These are phyloP conservation scores for Cerastoderma edule DNA, from an alignment of 2,888 invertebrate species.

Conservation along the genomic window DNA sequence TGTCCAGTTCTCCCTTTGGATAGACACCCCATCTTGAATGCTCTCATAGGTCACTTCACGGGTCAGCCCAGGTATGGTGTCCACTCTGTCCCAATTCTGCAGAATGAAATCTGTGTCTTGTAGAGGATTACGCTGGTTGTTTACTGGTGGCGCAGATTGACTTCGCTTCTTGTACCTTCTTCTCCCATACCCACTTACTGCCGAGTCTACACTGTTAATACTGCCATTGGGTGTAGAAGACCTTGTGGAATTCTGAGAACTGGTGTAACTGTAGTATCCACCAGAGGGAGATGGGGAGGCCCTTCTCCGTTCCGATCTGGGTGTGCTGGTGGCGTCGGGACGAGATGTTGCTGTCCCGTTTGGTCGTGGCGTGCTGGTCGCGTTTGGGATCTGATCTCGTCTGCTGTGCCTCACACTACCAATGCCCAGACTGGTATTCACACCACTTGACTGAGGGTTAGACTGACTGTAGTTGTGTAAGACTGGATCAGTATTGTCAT, in stretches of 20 bases:
- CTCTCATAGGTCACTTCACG: slow-evolving; percentile 26
- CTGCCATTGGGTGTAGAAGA: slow-evolving; percentile 45
- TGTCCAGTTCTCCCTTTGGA: slow-evolving; percentile 57
- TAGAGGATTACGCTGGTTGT: slow-evolving; percentile 52
- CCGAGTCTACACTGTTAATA: slow-evolving; percentile 59
- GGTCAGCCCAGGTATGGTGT: slow-evolving; percentile 52
- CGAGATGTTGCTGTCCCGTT: slow-evolving; percentile 34
- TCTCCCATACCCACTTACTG: slow-evolving; percentile 37
- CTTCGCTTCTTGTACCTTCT: slow-evolving; percentile 65
- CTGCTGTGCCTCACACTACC: slow-evolving; percentile 28
- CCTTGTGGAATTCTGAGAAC: slow-evolving; percentile 44
- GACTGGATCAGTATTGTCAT: slow-evolving; percentile 28
- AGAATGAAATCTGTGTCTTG: slow-evolving; percentile 54
- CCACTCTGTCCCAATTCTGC: slow-evolving; percentile 49
- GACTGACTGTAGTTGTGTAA: slow-evolving; percentile 29
- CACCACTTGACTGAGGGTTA: slow-evolving; percentile 6
- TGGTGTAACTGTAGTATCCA: slow-evolving; percentile 10
- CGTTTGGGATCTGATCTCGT: slow-evolving; percentile 26
- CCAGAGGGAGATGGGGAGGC: slow-evolving; percentile 25
- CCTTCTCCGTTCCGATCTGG: slow-evolving; percentile 39
- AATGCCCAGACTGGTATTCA: slow-evolving; percentile 7
- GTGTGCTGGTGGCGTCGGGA: slow-evolving; percentile 53
- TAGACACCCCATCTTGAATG: slow-evolving; percentile 46
- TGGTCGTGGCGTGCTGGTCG: slow-evolving; percentile 52
- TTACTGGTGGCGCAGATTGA: slow-evolving; percentile 66